phyloP scores from a whole-genome alignment of 2,888 invertebrate genomes.

The Ormyrus thymus region DNA sequence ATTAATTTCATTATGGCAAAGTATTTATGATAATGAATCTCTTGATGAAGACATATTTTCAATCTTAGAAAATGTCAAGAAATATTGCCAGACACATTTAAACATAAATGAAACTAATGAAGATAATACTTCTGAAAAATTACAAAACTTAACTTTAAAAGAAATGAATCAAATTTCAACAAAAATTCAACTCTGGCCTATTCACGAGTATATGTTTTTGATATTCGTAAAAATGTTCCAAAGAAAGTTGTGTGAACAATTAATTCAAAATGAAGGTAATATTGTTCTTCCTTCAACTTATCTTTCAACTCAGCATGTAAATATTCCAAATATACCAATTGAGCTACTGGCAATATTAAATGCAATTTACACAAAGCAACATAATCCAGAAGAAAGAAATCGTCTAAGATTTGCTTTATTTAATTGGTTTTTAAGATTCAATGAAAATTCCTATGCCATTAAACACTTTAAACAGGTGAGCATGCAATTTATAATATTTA shows the following conservation, averaged over 20 bases:
- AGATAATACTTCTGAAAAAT: conserved; percentile 22
- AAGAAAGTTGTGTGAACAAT: conserved; percentile 56
- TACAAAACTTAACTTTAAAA: conserved; percentile 41
- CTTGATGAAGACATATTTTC: conserved; percentile 53
- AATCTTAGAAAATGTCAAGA: conserved; percentile 56
- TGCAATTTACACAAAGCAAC: conserved; percentile 48
- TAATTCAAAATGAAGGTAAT: background rate
- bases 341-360: conserved; percentile 64
- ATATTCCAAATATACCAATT: conserved; percentile 66
- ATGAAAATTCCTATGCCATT: conserved; percentile 61
- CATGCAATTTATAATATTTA: conserved; percentile 10
- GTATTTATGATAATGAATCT: conserved; percentile 58
- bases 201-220: conserved; percentile 77
- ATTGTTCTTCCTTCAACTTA: conserved; percentile 23
- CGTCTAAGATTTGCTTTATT: conserved; percentile 62
- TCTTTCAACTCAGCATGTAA: conserved; percentile 55
- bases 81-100: conserved; percentile 56
- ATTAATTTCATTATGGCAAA: conserved; percentile 62
- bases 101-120: conserved; percentile 54
- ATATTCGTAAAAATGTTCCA: conserved; percentile 68
- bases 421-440: conserved; percentile 58
- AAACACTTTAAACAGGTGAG: conserved; percentile 56
- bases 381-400: conserved; percentile 53
- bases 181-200: conserved; percentile 77
- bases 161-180: conserved; percentile 63